These are phyloP conservation scores for Micoletzkya japonica DNA, from an alignment of 2,888 invertebrate species.

Conservation along the genomic window DNA sequence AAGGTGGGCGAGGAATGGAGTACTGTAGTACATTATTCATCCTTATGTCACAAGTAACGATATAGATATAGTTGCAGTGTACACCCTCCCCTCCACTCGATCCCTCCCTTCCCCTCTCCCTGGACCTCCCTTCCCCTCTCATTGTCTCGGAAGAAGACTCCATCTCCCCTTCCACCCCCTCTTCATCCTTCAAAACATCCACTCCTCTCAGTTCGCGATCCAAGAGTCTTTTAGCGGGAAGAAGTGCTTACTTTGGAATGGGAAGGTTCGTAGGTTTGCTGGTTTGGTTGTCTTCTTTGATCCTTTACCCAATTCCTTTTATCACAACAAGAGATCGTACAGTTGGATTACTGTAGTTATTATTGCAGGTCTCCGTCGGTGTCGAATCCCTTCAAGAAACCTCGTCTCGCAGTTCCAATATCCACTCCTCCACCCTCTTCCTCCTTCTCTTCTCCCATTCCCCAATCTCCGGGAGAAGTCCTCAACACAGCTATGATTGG, in stretches of 20 bases:
- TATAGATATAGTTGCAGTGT: not conserved
- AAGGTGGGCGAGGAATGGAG: not conserved
- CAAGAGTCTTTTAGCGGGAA: not conserved
- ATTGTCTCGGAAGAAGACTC: not conserved
- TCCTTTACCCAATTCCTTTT: not conserved
- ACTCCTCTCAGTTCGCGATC: slow-evolving; percentile 9
- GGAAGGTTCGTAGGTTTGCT: slow-evolving; percentile 5
- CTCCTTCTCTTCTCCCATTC: too few relatives aligned
- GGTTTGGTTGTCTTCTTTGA: not conserved
- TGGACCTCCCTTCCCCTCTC: not conserved
- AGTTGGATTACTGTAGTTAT: too few relatives aligned
- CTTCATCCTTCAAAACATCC: slow-evolving; percentile 2
- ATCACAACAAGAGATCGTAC: too few relatives aligned
- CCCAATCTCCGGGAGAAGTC: too few relatives aligned
- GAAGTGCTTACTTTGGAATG: slow-evolving; percentile 26
- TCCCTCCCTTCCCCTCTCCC: not conserved
- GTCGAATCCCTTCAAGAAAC: slow-evolving; percentile 29
- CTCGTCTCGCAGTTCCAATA: too few relatives aligned
- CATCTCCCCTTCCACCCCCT: not conserved
- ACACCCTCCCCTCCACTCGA: not conserved
- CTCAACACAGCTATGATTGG: too few relatives aligned
- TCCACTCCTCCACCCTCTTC: too few relatives aligned
- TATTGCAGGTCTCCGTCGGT: slow-evolving; percentile 1
- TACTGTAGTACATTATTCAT: not conserved
- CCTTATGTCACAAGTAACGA: not conserved